Evolutionary conservation across 2,888 invertebrate genomes (phyloP).

Genomic region (Protophormia terraenovae): DNA sequence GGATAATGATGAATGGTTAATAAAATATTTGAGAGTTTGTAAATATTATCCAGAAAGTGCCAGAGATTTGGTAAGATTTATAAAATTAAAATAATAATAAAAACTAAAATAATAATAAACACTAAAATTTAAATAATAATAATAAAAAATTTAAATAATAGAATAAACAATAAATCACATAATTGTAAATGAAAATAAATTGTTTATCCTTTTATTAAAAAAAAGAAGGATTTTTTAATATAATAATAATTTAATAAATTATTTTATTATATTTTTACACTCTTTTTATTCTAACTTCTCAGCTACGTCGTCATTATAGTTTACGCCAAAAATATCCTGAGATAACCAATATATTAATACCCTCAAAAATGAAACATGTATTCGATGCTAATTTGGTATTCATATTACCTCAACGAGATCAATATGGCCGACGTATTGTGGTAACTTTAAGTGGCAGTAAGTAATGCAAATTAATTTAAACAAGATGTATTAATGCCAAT

Average conservation of each 20-base stretch:
- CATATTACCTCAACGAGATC: slow-evolving; percentile 36
- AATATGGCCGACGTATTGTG: slow-evolving; percentile 30
- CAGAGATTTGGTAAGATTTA: slow-evolving; percentile 89
- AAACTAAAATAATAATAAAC: too few species aligned
- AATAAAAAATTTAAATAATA: too few species aligned
- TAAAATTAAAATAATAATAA: background rate
- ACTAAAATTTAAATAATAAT: too few species aligned
- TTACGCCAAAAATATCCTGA: background rate
- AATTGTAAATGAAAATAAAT: too few species aligned
- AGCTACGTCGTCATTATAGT: background rate
- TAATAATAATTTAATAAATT: background rate
- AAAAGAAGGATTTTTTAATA: too few species aligned
- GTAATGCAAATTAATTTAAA: background rate
- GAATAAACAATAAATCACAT: too few species aligned
- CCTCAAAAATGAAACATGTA: slow-evolving; percentile 20
- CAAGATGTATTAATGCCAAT: background rate
- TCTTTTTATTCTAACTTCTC: background rate
- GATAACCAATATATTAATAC: background rate
- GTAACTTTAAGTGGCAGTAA: slow-evolving; percentile 24
- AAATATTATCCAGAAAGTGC: slow-evolving; percentile 64
- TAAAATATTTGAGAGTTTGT: slow-evolving; percentile 51
- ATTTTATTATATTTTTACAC: too few species aligned
- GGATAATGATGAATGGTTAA: slow-evolving; percentile 26
- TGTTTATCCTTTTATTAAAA: too few species aligned
- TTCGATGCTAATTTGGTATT: slow-evolving; percentile 21